These are phyloP conservation scores for Stramonita haemastoma DNA, from an alignment of 2,888 invertebrate genomes.

Conservation along the genomic window DNA sequence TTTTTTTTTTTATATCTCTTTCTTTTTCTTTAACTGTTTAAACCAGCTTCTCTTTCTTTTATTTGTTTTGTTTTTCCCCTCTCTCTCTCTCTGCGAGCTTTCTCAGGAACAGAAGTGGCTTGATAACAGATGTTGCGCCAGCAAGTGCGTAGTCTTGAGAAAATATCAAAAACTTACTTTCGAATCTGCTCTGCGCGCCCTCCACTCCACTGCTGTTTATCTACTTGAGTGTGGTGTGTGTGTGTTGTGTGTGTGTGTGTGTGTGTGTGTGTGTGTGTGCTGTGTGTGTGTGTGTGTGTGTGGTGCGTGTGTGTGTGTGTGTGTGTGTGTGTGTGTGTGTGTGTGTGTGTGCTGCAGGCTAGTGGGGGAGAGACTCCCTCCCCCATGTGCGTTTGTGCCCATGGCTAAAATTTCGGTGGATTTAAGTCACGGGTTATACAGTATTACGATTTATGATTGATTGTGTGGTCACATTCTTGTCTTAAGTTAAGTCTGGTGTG, in stretches of 20 bases:
- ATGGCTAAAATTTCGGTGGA: too few relatives aligned
- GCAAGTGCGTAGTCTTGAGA: not conserved
- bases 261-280: not conserved
- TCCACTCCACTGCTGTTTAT: not conserved
- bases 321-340: not conserved
- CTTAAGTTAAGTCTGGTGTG: too few relatives aligned
- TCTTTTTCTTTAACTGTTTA: not conserved
- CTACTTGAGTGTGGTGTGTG: not conserved
- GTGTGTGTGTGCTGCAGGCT: not conserved
- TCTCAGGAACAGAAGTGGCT: not conserved
- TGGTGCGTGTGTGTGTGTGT: not conserved
- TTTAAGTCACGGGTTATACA: too few relatives aligned
- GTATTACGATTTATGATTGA: too few relatives aligned
- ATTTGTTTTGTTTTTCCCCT: not conserved
- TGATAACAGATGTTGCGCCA: not conserved
- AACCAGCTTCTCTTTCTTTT: not conserved
- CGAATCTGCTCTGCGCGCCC: not conserved
- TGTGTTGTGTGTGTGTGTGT: not conserved
- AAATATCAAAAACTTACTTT: constrained; percentile 1
- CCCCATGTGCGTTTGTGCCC: too few relatives aligned
- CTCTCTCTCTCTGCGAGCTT: not conserved
- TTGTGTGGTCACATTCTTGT: too few relatives aligned
- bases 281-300: not conserved
- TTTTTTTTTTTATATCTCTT: not conserved
- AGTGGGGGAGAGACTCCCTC: too few relatives aligned